Percentiles rank a stretch among this genome's conserved stretches.
phyloP scores from a whole-genome alignment of 2,888 invertebrate genomes.

The Drosophila anomalipes region DNA sequence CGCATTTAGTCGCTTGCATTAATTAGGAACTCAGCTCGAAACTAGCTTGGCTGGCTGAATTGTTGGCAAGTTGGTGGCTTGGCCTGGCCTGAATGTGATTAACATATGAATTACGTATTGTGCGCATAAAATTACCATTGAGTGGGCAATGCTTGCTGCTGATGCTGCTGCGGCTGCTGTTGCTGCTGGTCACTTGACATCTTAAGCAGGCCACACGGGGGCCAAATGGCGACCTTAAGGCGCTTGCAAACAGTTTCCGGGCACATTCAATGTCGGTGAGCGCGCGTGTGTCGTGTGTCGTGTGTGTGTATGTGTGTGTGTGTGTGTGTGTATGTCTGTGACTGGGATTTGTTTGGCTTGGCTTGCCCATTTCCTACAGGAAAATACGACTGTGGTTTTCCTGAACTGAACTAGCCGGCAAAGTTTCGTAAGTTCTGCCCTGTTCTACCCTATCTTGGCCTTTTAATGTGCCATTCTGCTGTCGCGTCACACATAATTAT shows the following conservation, averaged over 20 bases:
- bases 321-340: slow-evolving; percentile 9
- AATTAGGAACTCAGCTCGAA: slow-evolving; percentile 65
- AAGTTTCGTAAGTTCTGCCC: slow-evolving; percentile 8
- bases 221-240: slow-evolving; percentile 68
- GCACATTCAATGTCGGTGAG: slow-evolving; percentile 34
- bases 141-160: slow-evolving; percentile 30
- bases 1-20: slow-evolving; percentile 67
- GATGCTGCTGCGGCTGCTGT: not conserved
- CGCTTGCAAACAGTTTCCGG: slow-evolving; percentile 70
- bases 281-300: not conserved
- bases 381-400: slow-evolving; percentile 45
- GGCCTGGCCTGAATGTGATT: slow-evolving; percentile 60
- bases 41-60: slow-evolving; percentile 20
- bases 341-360: slow-evolving; percentile 33
- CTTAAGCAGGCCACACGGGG: slow-evolving; percentile 58
- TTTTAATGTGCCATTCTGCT: slow-evolving; percentile 73
- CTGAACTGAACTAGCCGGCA: slow-evolving; percentile 37
- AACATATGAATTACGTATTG: slow-evolving; percentile 79
- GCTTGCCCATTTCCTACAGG: slow-evolving; percentile 44
- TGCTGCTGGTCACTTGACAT: slow-evolving; percentile 70
- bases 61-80: slow-evolving; percentile 6
- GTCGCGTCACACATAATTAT: slow-evolving; percentile 81
- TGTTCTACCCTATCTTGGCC: slow-evolving; percentile 26
- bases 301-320: not conserved
- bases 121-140: slow-evolving; percentile 79